Conservation (phyloP, 2,888 invertebrate genomes). For the Trissoscelio sp. region DNA sequence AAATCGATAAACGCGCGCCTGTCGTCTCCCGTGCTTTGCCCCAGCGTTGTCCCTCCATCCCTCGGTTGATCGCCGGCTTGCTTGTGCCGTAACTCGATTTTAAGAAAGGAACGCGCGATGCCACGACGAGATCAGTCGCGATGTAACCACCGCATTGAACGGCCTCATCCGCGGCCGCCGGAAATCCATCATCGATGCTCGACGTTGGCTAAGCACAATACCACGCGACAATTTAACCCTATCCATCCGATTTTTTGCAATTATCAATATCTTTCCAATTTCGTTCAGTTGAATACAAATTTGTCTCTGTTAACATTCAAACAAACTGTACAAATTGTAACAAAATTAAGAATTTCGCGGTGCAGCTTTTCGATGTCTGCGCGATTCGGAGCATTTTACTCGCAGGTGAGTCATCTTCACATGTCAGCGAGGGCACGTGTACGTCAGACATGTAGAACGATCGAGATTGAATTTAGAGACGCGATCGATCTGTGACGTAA, state of each 20-base stretch:
- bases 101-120: slow-evolving; percentile 71
- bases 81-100: slow-evolving; percentile 53
- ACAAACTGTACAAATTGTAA: too few relatives aligned
- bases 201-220: slow-evolving; percentile 73
- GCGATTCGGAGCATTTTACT: neutral
- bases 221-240: slow-evolving; percentile 9
- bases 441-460: neutral
- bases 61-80: slow-evolving; percentile 54
- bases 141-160: slow-evolving; percentile 82
- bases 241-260: slow-evolving; percentile 6
- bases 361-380: neutral
- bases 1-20: slow-evolving; percentile 77
- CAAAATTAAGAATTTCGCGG: too few relatives aligned
- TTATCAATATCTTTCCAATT: too few relatives aligned
- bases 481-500: slow-evolving; percentile 17
- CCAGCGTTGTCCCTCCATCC: slow-evolving; percentile 72
- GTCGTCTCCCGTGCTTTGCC: slow-evolving; percentile 61
- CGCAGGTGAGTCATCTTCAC: slow-evolving; percentile 26
- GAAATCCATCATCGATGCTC: slow-evolving; percentile 78
- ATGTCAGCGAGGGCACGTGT: neutral
- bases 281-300: neutral
- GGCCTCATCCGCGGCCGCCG: slow-evolving; percentile 81
- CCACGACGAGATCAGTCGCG: slow-evolving; percentile 80
- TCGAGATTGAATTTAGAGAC: slow-evolving; percentile 14
- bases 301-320: neutral